Base-by-base conservation (phyloP, 2,888 invertebrate genomes). In the Drosophila anceps region DNA sequence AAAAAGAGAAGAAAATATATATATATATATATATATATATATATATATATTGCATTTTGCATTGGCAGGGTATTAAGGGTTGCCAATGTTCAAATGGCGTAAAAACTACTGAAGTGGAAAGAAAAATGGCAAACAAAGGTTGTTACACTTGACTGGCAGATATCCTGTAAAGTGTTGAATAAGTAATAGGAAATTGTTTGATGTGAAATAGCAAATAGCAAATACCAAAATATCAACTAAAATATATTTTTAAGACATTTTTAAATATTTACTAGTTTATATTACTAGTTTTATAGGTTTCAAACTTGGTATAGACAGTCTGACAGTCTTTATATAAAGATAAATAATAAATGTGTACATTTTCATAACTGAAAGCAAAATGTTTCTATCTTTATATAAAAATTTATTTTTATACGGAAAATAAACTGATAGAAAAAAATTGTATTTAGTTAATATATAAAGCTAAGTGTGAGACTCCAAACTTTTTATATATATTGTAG, bases 1-100 rank as follows among this genome's bases (percentile, higher is more conserved):
- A 54, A 20, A 48, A 2, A 39, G 2, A 43, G 1, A 5, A 12
- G 2, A 6, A 33, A 5, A 33, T 4, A 50, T 18, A n/a, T 39
- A 54, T 71, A 64, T 58, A 70, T 73, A 70, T 73, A 43, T 6
- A 4, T 20, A 12, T 12, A 33, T n/a, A 33, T 8, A 50, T 18
- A 27, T 53, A n/a, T 39, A 54, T 71, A 64, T 58, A 70, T 73
- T 63, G 59, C 74, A 73, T 48, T 68, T 63, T 65, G 37, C 53
- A 62, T 55, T 62, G 68, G 39, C 58, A 33, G 27, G 44, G 70
- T 73, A 83, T 83, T 73, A 64, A 58, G 67, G 69, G 69, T 57
- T 59, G 63, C 57, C 55, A 51, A 20, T 55, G 50, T 50, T 55
- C 54, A 68, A 79, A 82, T 33, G 63, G 53, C 58, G 67, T 65